A percentile compares a stretch with the other conserved stretches of the same genome.
These are phyloP conservation scores for Gryon sp. DNA, from an alignment of 1,140 invertebrate species.

Conservation along the genomic window DNA sequence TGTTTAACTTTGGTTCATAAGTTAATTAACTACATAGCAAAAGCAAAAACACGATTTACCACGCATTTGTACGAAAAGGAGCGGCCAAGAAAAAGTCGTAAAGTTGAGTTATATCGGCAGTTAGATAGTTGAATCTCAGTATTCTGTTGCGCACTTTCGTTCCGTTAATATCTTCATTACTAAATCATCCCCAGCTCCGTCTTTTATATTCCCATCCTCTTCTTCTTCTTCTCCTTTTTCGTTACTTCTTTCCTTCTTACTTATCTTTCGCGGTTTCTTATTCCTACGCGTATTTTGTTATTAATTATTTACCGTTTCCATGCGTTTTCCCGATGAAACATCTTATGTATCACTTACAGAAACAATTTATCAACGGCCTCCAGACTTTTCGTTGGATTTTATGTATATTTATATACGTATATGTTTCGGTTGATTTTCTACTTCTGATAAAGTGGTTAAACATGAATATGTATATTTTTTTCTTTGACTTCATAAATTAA, in stretches of 20 bases:
- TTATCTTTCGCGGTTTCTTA: constrained; percentile 10
- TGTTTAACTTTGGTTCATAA: constrained; percentile 33
- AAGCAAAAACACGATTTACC: constrained; percentile 61
- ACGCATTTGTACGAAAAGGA: constrained; percentile 68
- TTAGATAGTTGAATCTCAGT: constrained; percentile 80
- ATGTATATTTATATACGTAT: background rate
- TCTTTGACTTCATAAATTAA: no score
- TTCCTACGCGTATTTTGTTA: constrained; percentile 43
- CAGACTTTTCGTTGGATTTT: no score
- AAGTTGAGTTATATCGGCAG: constrained; percentile 78
- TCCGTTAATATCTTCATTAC: constrained; percentile 79
- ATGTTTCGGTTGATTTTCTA: no score
- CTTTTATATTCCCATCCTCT: constrained; percentile 59
- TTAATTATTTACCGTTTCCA: constrained; percentile 7
- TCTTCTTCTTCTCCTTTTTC: constrained; percentile 15
- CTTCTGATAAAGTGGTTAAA: no score
- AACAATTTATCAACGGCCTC: constrained; percentile 4
- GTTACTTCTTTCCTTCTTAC: constrained; percentile 15
- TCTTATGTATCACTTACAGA: background rate
- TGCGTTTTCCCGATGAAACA: constrained; percentile 9
- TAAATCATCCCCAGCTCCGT: constrained; percentile 76
- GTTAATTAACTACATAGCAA: constrained; percentile 62
- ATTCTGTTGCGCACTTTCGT: constrained; percentile 76
- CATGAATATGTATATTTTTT: no score
- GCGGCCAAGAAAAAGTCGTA: constrained; percentile 74